Evolutionary conservation across 2,113 vertebrate genomes (phyloP), one percentile per base, ranked within the genome.

Genomic region (Cervus canadensis): DNA sequence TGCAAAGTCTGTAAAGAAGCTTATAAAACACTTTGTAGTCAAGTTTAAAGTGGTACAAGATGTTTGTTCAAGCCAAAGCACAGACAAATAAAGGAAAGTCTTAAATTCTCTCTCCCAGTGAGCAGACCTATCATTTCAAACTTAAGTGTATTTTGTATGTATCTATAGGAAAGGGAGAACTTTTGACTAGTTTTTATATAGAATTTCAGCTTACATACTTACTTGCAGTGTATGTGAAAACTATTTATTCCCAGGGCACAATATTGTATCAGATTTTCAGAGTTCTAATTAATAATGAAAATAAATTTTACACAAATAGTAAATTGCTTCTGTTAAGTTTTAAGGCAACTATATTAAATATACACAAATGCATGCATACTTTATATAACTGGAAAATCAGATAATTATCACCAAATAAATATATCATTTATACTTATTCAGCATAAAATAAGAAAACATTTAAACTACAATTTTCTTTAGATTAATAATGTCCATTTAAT

Each of bases 21-120:
- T 89, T 95, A 97, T 98, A 98, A 98, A 99, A 97, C 67, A 97
- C 60, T 95, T 96, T 90, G 93, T 12, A 97, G 97, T 98, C 79
- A 94, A 60, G 96, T 97, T 96, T 98, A 93, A 98, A 97, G 93
- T 94, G 92, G 60, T 97, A 94, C 40, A 97, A 94, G 50, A 92
- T 40, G 33, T 97, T 98, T 98, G 86, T 96, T 98, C 96, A 98
- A 92, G 67, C 15, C 10, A 1, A 98, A 93, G 33, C 81, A 97
- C 59, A 96, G 60, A 87, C 95, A 94, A 94, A 92, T 45, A 96
- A 96, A 98, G 93, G 83, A 52, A 79, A 97, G 4, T 19, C 54
- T 95, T 88, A 85, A 48, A 54, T 56, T 96, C 62, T 59, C 19
- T 94, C 33, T 93, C 26, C 3, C 87, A 43, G 26, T 84, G 52